Evolutionary conservation across 2,888 invertebrate species (phyloP), one percentile per base, ranked within the genome.

Genomic region (Amblyjoppa proteus): DNA sequence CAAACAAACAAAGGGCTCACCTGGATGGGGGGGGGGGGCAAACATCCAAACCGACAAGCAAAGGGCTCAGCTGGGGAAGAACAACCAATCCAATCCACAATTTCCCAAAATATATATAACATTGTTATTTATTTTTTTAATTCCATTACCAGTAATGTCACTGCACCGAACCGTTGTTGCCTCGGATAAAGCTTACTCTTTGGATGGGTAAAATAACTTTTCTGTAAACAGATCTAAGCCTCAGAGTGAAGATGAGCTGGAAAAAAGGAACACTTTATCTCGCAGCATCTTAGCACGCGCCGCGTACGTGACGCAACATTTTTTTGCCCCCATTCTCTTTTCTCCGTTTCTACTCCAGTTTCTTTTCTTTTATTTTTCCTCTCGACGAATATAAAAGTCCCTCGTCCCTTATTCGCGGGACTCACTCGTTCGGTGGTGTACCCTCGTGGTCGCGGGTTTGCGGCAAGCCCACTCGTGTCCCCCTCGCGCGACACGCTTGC

Each of bases 401-500:
- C 64, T n/a, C 75, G 76, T 64, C 76, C 68, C 64, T 81, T 75
- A 81, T 78, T 75, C 74, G 51, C 64, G 69, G 77, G 77, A 81
- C 79, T 75, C 49, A 25, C 41, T 28, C 28, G 75, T 64, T 70
- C 53, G 20, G 51, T 56, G 58, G 49, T 76, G 58, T 71, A 71
- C 80, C 28, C 51, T 34, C 73, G 56, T 74, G 25, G 79, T 61
- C 71, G 49, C 71, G 64, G 49, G 31, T 28, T 77, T 77, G 64
- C 64, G 70, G 70, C 34, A 25, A 25, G 69, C 68, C 51, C 71
- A 58, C 51, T 66, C 71, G 58, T 76, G 78, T 76, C 56, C 78
- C 75, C 80, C 84, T n/a, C 56, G 78, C 73, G 82, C 84, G 86
- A 87, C 89, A 88, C 87, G 87, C 86, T 88, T 87, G 80, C 61